Conservation (phyloP, 2,113 vertebrate species). For the Aspiorhynchus laticeps region DNA sequence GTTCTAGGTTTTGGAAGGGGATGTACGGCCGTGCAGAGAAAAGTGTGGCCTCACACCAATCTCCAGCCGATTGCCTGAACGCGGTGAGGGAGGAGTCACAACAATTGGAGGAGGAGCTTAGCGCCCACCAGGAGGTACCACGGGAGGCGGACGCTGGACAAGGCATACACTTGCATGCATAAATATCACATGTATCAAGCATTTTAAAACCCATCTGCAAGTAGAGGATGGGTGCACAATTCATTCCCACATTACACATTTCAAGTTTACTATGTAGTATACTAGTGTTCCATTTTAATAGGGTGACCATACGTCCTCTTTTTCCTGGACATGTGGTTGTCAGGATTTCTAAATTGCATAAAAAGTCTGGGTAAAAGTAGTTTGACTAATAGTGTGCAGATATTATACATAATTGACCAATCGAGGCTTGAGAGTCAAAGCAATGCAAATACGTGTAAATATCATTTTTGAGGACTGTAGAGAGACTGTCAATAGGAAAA, state of each 20-base stretch:
- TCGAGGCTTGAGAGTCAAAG: too few species aligned
- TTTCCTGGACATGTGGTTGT: too few species aligned
- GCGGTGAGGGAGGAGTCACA: conserved; percentile 73
- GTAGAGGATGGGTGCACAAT: not conserved
- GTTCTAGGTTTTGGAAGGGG: conserved; percentile 89
- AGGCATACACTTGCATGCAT: conserved; percentile 74
- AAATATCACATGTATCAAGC: conserved; percentile 17
- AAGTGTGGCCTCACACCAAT: conserved; percentile 82
- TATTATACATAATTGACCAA: too few species aligned
- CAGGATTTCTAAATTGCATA: too few species aligned
- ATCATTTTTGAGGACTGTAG: too few species aligned
- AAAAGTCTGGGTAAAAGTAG: too few species aligned
- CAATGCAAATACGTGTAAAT: too few species aligned
- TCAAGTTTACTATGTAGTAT: not conserved
- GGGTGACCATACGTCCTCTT: too few species aligned
- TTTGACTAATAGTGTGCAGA: too few species aligned
- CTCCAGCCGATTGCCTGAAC: conserved; percentile 83
- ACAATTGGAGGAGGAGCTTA: conserved; percentile 78
- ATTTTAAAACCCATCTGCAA: not conserved
- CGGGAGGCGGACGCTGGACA: conserved; percentile 75
- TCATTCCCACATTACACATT: not conserved
- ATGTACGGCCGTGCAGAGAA: conserved; percentile 91
- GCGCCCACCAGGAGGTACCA: conserved; percentile 79
- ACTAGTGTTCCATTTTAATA: not conserved
- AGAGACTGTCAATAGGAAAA: too few species aligned